phyloP scores from a whole-genome alignment of 1,140 invertebrate species.

The Drosophila pseudoobscura region DNA sequence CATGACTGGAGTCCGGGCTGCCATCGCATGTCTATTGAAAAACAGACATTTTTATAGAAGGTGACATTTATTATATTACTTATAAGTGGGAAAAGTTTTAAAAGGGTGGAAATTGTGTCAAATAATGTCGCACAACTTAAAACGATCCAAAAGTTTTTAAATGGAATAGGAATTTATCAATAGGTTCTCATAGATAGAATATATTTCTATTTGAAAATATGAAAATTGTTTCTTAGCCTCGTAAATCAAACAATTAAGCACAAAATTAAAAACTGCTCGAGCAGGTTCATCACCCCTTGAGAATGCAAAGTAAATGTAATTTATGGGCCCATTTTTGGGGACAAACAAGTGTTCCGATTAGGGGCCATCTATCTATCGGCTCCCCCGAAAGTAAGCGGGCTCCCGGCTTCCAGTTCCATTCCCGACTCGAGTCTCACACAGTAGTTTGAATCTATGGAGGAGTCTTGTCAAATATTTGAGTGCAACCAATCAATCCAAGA shows the following conservation, averaged over 20 bases:
- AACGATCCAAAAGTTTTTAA: not conserved
- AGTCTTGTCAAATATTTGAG: constrained; percentile 64
- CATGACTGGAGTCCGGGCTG: constrained; percentile 46
- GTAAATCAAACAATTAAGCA: constrained; percentile 70
- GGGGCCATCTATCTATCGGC: constrained; percentile 34
- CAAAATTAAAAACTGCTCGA: constrained; percentile 39
- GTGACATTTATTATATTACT: constrained; percentile 51
- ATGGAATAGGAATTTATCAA: not conserved
- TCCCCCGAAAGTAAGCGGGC: not conserved
- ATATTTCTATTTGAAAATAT: not conserved
- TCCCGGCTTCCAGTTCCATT: constrained; percentile 4
- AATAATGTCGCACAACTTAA: constrained; percentile 11
- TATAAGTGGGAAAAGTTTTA: constrained; percentile 46
- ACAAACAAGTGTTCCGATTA: constrained; percentile 67
- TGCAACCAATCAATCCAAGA: constrained; percentile 49
- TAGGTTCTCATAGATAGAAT: too few species aligned
- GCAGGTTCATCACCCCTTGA: constrained; percentile 34
- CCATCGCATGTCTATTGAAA: constrained; percentile 41
- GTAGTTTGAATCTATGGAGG: constrained; percentile 25
- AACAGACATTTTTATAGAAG: constrained; percentile 42
- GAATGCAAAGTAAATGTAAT: constrained; percentile 48
- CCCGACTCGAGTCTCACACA: constrained; percentile 15
- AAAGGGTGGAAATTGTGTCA: constrained; percentile 26
- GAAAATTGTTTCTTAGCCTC: not conserved
- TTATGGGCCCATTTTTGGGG: constrained; percentile 42